Base-by-base conservation (phyloP, 2,113 vertebrate genomes). In the Suncus etruscus region DNA sequence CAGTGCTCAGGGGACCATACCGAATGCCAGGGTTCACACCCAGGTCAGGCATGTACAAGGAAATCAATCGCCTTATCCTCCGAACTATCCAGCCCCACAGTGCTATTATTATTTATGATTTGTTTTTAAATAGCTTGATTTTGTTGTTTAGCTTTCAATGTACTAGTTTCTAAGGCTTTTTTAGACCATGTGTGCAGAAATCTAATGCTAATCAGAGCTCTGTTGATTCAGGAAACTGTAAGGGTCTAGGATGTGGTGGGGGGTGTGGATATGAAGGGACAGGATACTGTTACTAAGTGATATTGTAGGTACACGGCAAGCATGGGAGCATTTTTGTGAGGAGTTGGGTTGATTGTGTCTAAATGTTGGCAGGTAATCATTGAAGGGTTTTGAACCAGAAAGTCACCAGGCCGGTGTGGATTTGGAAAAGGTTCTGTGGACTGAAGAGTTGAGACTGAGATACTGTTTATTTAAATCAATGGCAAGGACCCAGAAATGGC, bases 351-450 rank as follows among this genome's bases (percentile, higher is more conserved):
- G 6, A 32, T 31, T 61, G 58, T 20, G 68, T 9, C 48, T 31
- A 11, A 31, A 65, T 70, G 58, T 87, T 8, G 11, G 54, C 54
- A 77, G 73, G 39, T 74, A 70, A 29, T 75, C 58, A 45, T 3
- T 79, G 84, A 74, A 74, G 45, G 18, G 69, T 75, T 88, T 69
- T 82, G 83, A 78, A 29, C 69, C 31, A 3, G 39, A 10, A 8
- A 50, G 16, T 87, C 31, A 68, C 39, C 79, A 50, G 61, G 31
- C 32, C 66, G 29, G 79, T 73, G 6, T 58, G 16, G 39, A 20
- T 54, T 91, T 90, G 85, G 65, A 58, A 86, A 83, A 89, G 39
- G 39, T 39, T 39, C 39, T 39, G 39, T 39, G 48, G 70, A 18
- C 9, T 80, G 45, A 86, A 6, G 45, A 54, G 22, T 63, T 63